Evolutionary conservation across 2,113 vertebrate species (phyloP), one percentile per base, ranked within the genome.

Genomic region (Xyrauchen texanus): DNA sequence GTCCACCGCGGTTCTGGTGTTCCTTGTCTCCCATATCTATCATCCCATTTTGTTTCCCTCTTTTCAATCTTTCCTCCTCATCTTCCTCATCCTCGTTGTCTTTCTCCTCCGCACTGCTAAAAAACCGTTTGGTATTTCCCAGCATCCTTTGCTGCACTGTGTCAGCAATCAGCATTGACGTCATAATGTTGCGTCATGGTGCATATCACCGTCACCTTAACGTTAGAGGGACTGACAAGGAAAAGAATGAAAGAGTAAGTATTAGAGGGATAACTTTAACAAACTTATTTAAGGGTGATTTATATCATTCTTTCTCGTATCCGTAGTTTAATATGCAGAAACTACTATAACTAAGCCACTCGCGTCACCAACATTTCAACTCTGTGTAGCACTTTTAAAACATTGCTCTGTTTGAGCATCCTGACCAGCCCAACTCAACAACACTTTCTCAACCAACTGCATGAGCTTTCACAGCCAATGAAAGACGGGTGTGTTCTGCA

Each of bases 1-100:
- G 79, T 74, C 89, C 88, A 81, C 87, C 87, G 13, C 77, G 87
- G 86, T 88, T 89, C 62, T 88, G 90, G 71, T 74, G 69, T 49
- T 89, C 89, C 55, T 85, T 82, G 70, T 80, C 72, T 68, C 52
- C 73, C 55, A 64, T 10, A 4, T 90, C 90, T 76, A 91, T 80
- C 83, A 84, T 81, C 86, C 90, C 91, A 53, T 92, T 93, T 85
- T 89, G 88, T 4, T 76, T 73, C 60, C 73, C 70, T 71, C 84
- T 89, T 88, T 86, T 93, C 92, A 90, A 93, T 93, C 89, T 94
- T 93, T 95, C 94, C 86, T 94, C 95, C 68, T 95, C 94, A 87
- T 95, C 95, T 84, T 92, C 91, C 76, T 92, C 92, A 84, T 91
- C 91, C 76, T 91, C 94, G 84, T 91, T 94, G 88, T 92, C 92